Percentiles rank a stretch among this genome's conserved stretches.
phyloP scores from a whole-genome alignment of 2,113 vertebrate genomes.

The Alexandromys fortis region DNA sequence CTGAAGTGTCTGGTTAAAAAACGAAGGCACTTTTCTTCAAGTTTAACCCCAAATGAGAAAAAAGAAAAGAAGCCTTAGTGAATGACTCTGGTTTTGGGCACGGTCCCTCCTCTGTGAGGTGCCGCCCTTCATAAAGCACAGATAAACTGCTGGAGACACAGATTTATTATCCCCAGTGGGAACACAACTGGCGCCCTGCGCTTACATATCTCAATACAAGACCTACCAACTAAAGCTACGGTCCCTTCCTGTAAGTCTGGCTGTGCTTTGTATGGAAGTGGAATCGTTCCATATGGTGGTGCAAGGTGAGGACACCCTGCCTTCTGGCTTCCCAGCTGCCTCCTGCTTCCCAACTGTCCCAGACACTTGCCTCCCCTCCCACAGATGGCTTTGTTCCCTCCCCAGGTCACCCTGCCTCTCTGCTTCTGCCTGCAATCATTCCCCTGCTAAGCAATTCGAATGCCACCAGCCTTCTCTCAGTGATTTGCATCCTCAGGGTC shows the following conservation, averaged over 20 bases:
- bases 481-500: background rate
- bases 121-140: background rate
- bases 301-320: background rate
- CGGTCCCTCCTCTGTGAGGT: background rate
- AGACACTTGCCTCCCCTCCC: background rate
- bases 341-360: background rate
- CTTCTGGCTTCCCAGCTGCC: background rate
- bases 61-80: background rate
- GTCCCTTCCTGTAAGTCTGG: background rate
- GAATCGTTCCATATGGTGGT: background rate
- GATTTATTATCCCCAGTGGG: background rate
- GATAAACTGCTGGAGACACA: constrained; percentile 10
- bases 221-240: background rate
- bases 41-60: background rate
- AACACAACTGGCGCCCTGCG: background rate
- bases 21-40: background rate
- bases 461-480: background rate
- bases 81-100: background rate
- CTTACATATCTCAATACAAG: background rate
- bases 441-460: background rate
- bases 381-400: background rate
- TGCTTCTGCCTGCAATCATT: background rate
- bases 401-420: background rate
- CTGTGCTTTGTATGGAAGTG: background rate
- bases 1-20: background rate